A percentile compares a stretch with the other conserved stretches of the same genome.
These are phyloP conservation scores for Pseudonaja textilis DNA, from an alignment of 2,113 vertebrate genomes.

Conservation along the genomic window DNA sequence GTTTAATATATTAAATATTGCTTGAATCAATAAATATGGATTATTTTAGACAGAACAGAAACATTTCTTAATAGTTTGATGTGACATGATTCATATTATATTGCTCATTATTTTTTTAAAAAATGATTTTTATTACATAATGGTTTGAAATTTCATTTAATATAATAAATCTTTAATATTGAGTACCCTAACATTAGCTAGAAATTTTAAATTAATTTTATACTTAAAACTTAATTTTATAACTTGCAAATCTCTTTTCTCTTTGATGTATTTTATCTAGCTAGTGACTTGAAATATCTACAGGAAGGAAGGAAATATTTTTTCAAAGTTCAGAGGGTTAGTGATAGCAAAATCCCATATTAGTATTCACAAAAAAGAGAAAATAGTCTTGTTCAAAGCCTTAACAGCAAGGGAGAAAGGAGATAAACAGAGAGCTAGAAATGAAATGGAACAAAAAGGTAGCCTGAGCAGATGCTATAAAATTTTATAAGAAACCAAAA, in stretches of 20 bases:
- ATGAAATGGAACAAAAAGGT: background rate
- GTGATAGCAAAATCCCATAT: background rate
- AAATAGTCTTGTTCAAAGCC: background rate
- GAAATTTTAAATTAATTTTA: background rate
- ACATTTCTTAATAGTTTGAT: background rate
- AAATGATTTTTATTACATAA: background rate
- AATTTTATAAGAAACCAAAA: background rate
- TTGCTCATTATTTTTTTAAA: background rate
- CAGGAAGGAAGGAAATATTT: background rate
- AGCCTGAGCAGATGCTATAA: background rate
- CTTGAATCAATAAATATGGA: background rate
- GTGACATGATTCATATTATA: background rate
- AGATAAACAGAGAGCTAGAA: background rate
- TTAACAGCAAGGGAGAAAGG: background rate
- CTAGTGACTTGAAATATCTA: background rate
- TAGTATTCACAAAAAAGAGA: background rate
- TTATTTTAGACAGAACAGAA: background rate
- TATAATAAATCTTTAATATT: background rate
- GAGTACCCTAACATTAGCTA: background rate
- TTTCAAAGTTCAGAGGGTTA: background rate
- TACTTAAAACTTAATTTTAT: background rate
- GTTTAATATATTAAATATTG: background rate
- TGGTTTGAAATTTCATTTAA: background rate
- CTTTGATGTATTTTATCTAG: background rate
- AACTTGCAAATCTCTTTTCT: background rate